Evolutionary conservation across 2,797 vertebrate genomes (phyloP).

Genomic region (Halcyon chelicuti): DNA sequence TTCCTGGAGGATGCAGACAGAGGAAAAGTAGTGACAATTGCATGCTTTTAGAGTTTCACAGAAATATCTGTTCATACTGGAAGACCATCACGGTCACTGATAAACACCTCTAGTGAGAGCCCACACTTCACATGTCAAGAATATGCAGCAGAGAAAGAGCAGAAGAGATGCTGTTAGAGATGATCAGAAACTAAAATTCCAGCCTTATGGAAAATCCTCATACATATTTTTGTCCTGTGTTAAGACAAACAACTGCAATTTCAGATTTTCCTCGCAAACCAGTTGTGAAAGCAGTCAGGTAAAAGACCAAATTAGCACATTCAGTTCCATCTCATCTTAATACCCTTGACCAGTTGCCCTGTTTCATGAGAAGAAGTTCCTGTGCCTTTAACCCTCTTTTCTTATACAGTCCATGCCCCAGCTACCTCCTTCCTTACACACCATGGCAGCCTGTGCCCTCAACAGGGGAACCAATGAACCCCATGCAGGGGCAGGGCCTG

Average conservation of each 20-base stretch:
- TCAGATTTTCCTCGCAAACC: background rate
- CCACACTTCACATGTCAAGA: background rate
- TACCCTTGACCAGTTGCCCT: background rate
- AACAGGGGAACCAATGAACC: background rate
- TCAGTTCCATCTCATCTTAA: background rate
- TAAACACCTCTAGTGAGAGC: background rate
- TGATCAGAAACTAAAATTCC: background rate
- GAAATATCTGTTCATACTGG: background rate
- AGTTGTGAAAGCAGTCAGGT: background rate
- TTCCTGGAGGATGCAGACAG: background rate
- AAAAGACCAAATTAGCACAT: background rate
- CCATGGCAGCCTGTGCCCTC: background rate
- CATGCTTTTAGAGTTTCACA: background rate
- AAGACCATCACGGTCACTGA: background rate
- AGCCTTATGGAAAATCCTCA: background rate
- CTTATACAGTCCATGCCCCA: background rate
- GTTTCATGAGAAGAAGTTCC: background rate
- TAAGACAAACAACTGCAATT: background rate
- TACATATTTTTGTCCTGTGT: background rate
- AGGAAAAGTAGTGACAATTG: background rate
- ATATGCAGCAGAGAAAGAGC: background rate
- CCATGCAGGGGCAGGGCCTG: rapidly evolving
- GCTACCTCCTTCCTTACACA: background rate
- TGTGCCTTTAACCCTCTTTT: background rate
- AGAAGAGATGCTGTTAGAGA: background rate